Evolutionary conservation across 2,113 vertebrate species (phyloP).

Genomic region (Hucho hucho): DNA sequence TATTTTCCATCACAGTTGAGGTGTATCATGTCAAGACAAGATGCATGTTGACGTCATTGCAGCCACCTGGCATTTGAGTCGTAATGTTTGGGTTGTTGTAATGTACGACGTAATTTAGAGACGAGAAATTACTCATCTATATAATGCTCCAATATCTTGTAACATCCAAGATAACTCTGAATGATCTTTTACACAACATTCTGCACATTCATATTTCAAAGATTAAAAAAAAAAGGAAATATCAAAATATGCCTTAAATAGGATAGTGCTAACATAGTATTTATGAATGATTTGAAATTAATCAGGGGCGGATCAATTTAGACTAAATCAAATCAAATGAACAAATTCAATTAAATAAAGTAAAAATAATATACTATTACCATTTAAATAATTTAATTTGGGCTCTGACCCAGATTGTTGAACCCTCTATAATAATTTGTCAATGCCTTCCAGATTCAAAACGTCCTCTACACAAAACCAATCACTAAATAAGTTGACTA

Average conservation of each 20-base stretch:
- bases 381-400: conserved; percentile 46
- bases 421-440: conserved; percentile 43
- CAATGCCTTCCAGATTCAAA: conserved; percentile 42
- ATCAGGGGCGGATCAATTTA: conserved; percentile 54
- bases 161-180: conserved; percentile 4
- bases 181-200: conserved; percentile 70
- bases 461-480: conserved; percentile 46
- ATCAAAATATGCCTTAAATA: conserved; percentile 50
- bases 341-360: conserved; percentile 48
- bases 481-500: conserved; percentile 58
- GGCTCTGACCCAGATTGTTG: conserved; percentile 29
- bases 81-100: conserved; percentile 37
- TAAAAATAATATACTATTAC: conserved; percentile 45
- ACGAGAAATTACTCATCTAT: conserved; percentile 51
- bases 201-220: conserved; percentile 67
- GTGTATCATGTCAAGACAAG: conserved; percentile 48
- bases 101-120: conserved; percentile 38
- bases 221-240: conserved; percentile 47
- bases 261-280: conserved; percentile 65
- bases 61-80: conserved; percentile 83
- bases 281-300: conserved; percentile 27
- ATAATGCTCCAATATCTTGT: conserved; percentile 25
- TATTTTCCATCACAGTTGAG: conserved; percentile 75
- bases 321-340: conserved; percentile 54
- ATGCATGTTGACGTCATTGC: conserved; percentile 77